phyloP scores from a whole-genome alignment of 30 jellyfish, hydroid and myxozoan species.

The Clytia hemisphaerica region DNA sequence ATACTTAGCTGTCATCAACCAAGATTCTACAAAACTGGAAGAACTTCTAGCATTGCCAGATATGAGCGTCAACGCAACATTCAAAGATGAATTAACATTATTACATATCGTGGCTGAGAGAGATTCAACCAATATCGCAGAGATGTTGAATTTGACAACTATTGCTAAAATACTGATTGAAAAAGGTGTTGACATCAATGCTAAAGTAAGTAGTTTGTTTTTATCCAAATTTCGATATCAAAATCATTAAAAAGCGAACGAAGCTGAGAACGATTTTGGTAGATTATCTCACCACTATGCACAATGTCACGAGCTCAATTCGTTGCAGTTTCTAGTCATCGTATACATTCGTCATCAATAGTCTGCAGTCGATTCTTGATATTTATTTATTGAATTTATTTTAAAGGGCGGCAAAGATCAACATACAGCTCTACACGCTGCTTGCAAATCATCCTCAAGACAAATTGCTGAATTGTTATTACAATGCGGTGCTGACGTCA shows the following conservation, averaged over 20 bases:
- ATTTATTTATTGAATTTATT: not conserved
- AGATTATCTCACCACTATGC: no score
- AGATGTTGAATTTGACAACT: no score
- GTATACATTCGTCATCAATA: no score
- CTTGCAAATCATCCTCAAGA: conserved; percentile 35
- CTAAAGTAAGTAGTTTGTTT: conserved; percentile 28
- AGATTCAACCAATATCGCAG: conserved; percentile 29
- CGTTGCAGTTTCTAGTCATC: no score
- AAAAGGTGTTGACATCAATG: conserved; percentile 49
- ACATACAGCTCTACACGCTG: conserved; percentile 58
- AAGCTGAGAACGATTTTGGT: no score
- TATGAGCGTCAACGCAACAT: conserved; percentile 23
- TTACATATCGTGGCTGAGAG: conserved; percentile 56
- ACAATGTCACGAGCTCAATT: no score
- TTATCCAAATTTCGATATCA: no score
- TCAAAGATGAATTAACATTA: conserved; percentile 46
- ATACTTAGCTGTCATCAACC: conserved; percentile 45
- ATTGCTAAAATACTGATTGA: conserved; percentile 26
- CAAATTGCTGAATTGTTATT: conserved; percentile 37
- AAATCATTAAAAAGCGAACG: no score
- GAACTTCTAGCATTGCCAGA: conserved; percentile 9
- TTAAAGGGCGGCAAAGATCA: conserved; percentile 60
- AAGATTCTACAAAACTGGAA: conserved; percentile 19
- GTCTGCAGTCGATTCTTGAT: not conserved
- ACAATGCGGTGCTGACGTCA: conserved; percentile 56